phyloP scores from a whole-genome alignment of 2,113 vertebrate genomes.

The Poecile atricapillus region DNA sequence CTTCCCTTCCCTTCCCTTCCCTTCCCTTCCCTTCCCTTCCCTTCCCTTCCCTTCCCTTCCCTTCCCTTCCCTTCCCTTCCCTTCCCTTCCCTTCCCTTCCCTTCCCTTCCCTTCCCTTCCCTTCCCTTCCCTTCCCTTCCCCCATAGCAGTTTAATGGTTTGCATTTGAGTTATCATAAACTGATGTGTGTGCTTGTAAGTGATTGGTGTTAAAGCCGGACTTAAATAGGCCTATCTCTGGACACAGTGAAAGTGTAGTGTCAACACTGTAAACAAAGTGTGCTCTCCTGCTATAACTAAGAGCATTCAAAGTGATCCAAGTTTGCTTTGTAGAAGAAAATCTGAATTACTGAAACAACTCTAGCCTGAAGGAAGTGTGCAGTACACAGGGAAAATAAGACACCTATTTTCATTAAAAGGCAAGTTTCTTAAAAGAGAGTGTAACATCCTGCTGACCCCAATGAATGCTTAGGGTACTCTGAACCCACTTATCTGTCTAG shows the following conservation, averaged over 20 bases:
- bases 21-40: neutral
- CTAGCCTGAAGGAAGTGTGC: neutral
- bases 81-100: neutral
- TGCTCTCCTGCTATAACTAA: neutral
- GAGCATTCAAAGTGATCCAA: neutral
- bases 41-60: neutral
- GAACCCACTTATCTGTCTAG: neutral
- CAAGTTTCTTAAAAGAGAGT: neutral
- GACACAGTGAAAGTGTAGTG: neutral
- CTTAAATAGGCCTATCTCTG: neutral
- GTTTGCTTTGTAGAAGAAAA: neutral
- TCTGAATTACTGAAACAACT: neutral
- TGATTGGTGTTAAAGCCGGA: neutral
- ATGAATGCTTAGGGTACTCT: neutral
- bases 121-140: neutral
- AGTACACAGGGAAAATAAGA: neutral
- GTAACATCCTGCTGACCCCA: neutral
- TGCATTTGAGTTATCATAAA: neutral
- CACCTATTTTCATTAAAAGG: neutral
- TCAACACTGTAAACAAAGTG: neutral
- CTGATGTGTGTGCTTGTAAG: neutral
- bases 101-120: neutral
- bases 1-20: neutral
- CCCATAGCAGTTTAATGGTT: neutral
- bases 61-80: neutral